phyloP scores from a whole-genome alignment of 2,113 vertebrate species.

The Cebidichthys violaceus region DNA sequence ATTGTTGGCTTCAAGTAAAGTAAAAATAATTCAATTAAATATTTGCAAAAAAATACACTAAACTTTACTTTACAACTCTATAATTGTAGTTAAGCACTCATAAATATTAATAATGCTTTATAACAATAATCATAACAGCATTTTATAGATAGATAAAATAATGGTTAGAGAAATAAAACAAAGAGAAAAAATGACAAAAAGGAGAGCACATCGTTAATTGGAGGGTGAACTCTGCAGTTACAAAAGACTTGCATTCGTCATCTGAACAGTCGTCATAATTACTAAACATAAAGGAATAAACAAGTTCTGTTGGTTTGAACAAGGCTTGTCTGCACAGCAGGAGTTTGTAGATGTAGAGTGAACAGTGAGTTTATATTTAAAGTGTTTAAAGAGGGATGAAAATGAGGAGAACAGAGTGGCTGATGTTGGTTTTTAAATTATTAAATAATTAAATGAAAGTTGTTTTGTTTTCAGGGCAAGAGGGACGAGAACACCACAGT shows the following conservation, averaged over 20 bases:
- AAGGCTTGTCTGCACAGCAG: background rate
- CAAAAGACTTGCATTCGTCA: background rate
- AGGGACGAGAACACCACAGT: conserved; percentile 75
- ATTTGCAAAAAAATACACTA: too few species aligned
- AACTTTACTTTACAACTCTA: too few species aligned
- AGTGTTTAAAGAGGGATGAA: background rate
- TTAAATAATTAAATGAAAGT: background rate
- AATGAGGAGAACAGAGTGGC: background rate
- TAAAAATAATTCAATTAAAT: too few species aligned
- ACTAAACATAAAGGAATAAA: background rate
- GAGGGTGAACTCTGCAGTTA: background rate
- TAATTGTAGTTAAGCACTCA: too few species aligned
- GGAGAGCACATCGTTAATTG: background rate
- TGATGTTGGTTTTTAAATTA: background rate
- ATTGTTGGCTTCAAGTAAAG: too few species aligned
- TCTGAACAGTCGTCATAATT: background rate
- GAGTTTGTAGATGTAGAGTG: background rate
- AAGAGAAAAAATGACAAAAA: background rate
- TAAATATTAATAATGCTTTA: too few species aligned
- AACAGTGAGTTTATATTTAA: background rate
- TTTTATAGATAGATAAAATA: too few species aligned
- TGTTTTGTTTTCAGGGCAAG: conserved; percentile 67
- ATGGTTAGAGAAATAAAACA: too few species aligned
- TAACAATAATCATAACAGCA: too few species aligned
- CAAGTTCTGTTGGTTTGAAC: background rate